Base-by-base conservation (phyloP, 2,888 invertebrate species). In the Ellobium chinense region DNA sequence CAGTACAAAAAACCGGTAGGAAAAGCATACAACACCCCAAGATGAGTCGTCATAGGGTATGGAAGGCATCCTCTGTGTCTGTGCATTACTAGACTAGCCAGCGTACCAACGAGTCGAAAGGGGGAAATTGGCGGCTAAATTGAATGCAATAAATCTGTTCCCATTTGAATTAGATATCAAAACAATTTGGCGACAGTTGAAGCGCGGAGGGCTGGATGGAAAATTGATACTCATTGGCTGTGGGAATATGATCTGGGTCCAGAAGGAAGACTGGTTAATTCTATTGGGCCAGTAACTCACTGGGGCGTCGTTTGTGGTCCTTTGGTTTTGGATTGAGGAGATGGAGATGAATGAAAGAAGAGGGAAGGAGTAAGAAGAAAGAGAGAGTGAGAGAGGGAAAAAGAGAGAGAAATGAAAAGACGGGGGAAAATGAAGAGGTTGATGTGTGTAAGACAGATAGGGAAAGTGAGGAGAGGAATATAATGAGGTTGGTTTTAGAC, bases 101-200 rank as follows among this genome's bases (percentile, higher is more conserved):
- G n/a, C 5, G 60, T 65, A 37, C 9, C 14, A 65, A 12, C 21
- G 9, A 24, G n/a, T 14, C n/a, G 36, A 37, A 46, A 27, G 9
- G 9, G 34, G 70, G 70, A 70, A 70, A 70, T 70, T 70, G 70
- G 70, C n/a, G 7, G 14, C 70, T 7, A 56, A 70, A 70, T 70
- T 29, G 34, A 56, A 21, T 56, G 56, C 70, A 70, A 34, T 70
- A 70, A 70, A 70, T 70, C 56, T 70, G 70, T 56, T 56, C 9
- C 21, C 1, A 54, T 34, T 56, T 31, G 0, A 70, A 56, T 21
- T 54, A 56, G 56, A 56, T 34, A 70, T 69, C 70, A 56, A 29
- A 54, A 34, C 65, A 65, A 34, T 2, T 18, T 3, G 2, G 65
- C 65, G 4, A 14, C 62, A 62, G 7, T 62, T 46, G 46, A 46